Evolutionary conservation across 2,797 vertebrate genomes (phyloP).

Genomic region (Acanthurus lineatus): DNA sequence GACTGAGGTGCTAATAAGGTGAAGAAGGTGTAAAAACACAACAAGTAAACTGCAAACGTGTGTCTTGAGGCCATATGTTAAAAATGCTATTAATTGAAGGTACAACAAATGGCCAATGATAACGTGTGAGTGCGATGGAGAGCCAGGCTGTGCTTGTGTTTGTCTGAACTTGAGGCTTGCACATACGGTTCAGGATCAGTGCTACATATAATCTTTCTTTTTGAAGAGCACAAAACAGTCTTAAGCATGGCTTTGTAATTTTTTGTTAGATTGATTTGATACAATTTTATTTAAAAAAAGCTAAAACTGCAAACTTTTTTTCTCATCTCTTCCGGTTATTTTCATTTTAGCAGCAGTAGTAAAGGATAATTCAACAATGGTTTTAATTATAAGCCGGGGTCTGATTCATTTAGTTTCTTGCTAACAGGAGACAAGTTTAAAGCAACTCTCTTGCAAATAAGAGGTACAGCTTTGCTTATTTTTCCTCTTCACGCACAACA

Average conservation of each 20-base stretch:
- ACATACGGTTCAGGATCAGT: not conserved
- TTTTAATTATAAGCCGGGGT: not conserved
- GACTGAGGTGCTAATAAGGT: slow-evolving; percentile 24
- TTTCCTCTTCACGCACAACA: slow-evolving; percentile 22
- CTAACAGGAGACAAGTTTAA: too few species aligned
- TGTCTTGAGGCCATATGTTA: slow-evolving; percentile 21
- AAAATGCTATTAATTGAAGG: slow-evolving; percentile 4
- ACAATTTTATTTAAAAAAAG: too few species aligned
- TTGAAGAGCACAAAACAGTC: too few species aligned
- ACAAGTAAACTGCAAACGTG: slow-evolving; percentile 20
- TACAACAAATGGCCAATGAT: slow-evolving; percentile 3
- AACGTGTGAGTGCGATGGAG: not conserved
- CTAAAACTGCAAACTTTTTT: too few species aligned
- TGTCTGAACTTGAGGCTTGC: not conserved
- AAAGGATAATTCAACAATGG: not conserved
- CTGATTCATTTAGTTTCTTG: too few species aligned
- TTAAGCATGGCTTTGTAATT: not conserved
- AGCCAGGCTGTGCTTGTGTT: not conserved
- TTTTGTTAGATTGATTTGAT: not conserved
- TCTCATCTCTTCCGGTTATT: not conserved
- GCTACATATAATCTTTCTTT: not conserved
- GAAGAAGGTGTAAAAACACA: slow-evolving; percentile 6
- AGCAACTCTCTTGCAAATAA: slow-evolving; percentile 15
- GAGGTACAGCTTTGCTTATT: slow-evolving; percentile 13
- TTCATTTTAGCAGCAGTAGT: not conserved